phyloP scores from a whole-genome alignment of 2,888 invertebrate species.

The Archaeoteleia sp. region DNA sequence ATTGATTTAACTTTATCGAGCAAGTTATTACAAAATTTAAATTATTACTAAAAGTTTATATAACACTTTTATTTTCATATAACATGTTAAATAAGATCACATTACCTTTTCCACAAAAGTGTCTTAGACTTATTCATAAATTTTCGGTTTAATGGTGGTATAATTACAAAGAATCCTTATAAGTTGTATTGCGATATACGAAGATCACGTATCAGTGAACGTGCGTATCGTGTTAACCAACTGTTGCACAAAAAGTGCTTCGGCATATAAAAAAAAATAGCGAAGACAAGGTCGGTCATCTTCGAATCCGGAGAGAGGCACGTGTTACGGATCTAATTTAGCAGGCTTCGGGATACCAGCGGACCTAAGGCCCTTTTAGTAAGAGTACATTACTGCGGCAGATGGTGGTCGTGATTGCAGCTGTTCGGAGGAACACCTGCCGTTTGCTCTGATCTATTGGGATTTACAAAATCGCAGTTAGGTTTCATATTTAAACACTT shows the following conservation, averaged over 20 bases:
- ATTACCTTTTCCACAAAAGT: no score
- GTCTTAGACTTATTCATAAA: no score
- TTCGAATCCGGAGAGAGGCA: slow-evolving; percentile 58
- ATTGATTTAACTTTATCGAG: no score
- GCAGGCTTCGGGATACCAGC: slow-evolving; percentile 51
- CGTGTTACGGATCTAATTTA: slow-evolving; percentile 69
- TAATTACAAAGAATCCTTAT: slow-evolving; percentile 13
- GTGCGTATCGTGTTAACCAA: slow-evolving; percentile 52
- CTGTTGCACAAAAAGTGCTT: slow-evolving; percentile 49
- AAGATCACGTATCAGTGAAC: slow-evolving; percentile 15
- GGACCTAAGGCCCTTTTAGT: slow-evolving; percentile 46
- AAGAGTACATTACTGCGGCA: slow-evolving; percentile 63
- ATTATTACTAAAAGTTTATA: no score
- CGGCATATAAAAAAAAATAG: slow-evolving; percentile 18
- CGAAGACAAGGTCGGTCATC: slow-evolving; percentile 51
- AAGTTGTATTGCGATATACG: slow-evolving; percentile 11
- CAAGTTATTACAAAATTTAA: no score
- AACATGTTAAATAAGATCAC: no score
- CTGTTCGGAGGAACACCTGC: slow-evolving; percentile 73
- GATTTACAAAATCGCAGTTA: slow-evolving; percentile 63
- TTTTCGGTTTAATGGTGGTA: no score
- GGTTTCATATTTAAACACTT: slow-evolving; percentile 20
- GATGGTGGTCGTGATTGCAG: slow-evolving; percentile 72
- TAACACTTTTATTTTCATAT: no score
- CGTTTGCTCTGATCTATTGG: slow-evolving; percentile 68